Evolutionary conservation across 2,797 vertebrate genomes (phyloP).

Genomic region (Meda fulgida): DNA sequence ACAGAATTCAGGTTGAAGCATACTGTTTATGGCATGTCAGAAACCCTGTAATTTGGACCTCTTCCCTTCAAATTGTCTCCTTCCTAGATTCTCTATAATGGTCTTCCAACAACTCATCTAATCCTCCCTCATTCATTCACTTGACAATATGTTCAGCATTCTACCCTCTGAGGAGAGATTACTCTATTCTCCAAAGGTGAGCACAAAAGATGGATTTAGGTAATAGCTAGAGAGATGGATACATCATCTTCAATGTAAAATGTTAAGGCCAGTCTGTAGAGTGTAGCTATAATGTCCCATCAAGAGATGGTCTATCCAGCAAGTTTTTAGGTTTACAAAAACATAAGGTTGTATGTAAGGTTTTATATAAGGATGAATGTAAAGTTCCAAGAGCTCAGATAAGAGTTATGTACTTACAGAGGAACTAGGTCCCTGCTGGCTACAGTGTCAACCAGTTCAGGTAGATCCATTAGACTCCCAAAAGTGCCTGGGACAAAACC

Average conservation of each 20-base stretch:
- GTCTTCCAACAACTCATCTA: constrained; percentile 1
- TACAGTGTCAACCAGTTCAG: constrained; percentile 78
- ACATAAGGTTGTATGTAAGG: background rate
- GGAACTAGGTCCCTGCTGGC: constrained; percentile 70
- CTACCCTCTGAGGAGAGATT: constrained; percentile 13
- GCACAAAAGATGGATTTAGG: constrained; percentile 44
- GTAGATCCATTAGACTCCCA: constrained; percentile 84
- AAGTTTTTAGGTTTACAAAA: background rate
- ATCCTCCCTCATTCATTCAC: background rate
- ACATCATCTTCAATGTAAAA: background rate
- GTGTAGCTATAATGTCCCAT: background rate
- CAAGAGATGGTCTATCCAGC: background rate
- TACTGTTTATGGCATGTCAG: background rate
- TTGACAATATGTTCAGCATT: constrained; percentile 32
- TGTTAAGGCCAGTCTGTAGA: background rate
- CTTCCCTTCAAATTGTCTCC: background rate
- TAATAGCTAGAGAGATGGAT: constrained; percentile 34
- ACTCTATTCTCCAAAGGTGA: constrained; percentile 31
- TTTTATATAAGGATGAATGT: background rate
- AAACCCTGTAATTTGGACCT: constrained; percentile 11
- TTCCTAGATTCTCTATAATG: background rate
- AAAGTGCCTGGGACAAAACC: constrained; percentile 67
- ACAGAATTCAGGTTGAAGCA: background rate
- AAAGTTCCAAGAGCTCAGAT: background rate
- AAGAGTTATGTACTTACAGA: constrained; percentile 75